Percentiles rank a stretch among this genome's conserved stretches.
Conservation (phyloP, 2,888 invertebrate genomes). For the Adela reaumurella region DNA sequence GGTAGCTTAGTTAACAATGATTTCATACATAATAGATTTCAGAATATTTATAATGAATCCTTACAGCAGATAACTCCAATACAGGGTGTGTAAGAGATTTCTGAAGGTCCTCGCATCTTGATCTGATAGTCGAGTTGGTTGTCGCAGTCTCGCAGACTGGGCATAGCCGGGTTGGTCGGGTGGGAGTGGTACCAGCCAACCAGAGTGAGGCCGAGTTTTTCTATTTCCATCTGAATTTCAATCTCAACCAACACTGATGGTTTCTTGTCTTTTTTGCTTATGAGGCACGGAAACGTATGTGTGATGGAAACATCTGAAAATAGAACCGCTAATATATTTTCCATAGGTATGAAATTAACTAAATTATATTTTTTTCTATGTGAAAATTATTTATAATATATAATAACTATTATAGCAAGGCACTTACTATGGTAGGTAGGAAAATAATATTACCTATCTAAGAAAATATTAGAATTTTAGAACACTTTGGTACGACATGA, state of each 20-base stretch:
- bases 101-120: conserved; percentile 86
- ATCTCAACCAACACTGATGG: conserved; percentile 73
- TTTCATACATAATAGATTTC: too few relatives aligned
- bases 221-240: conserved; percentile 80
- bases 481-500: too few relatives aligned
- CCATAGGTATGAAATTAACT: too few relatives aligned
- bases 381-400: too few relatives aligned
- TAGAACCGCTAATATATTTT: too few relatives aligned
- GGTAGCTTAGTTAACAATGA: too few relatives aligned
- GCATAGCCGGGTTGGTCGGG: conserved; percentile 82
- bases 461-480: too few relatives aligned
- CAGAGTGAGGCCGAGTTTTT: conserved; percentile 73
- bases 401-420: too few relatives aligned
- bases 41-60: too few relatives aligned
- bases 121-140: conserved; percentile 93
- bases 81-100: conserved; percentile 90
- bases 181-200: conserved; percentile 98
- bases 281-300: conserved; percentile 85
- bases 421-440: too few relatives aligned
- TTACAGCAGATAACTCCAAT: conserved; percentile 90
- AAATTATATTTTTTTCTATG: too few relatives aligned
- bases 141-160: conserved; percentile 84
- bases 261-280: conserved; percentile 74
- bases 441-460: too few relatives aligned
- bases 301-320: conserved; percentile 77